phyloP scores from a whole-genome alignment of 2,797 vertebrate genomes.

The Malurus splendens region DNA sequence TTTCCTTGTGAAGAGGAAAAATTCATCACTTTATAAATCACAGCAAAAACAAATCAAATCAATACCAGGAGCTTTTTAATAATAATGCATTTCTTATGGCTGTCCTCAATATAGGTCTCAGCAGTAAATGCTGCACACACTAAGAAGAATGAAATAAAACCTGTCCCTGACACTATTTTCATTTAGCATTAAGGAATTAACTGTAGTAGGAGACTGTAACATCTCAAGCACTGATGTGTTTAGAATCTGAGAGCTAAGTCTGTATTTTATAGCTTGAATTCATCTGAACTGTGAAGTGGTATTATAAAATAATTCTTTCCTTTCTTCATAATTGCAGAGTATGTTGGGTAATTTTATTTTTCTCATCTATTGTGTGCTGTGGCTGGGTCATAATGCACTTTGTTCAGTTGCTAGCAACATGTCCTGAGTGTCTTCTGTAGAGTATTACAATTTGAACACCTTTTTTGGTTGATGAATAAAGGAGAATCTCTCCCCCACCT shows the following conservation, averaged over 20 bases:
- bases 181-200: conserved; percentile 18
- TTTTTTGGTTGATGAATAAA: conserved; percentile 45
- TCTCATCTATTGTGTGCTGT: neutral
- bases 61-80: conserved; percentile 40
- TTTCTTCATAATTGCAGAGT: conserved; percentile 6
- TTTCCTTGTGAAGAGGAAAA: conserved; percentile 48
- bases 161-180: neutral
- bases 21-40: conserved; percentile 49
- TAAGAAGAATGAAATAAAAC: neutral
- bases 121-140: neutral
- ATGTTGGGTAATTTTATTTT: neutral
- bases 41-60: conserved; percentile 36
- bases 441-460: neutral
- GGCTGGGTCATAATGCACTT: neutral
- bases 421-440: neutral
- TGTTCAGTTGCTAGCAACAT: neutral
- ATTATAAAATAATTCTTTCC: neutral
- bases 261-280: neutral
- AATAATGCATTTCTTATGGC: conserved; percentile 16
- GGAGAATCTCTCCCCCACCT: neutral
- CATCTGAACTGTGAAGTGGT: neutral
- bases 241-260: neutral
- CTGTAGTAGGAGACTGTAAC: neutral
- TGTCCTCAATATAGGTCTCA: neutral
- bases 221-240: neutral